These are phyloP conservation scores for Ictalurus punctatus DNA, from an alignment of 2,113 vertebrate genomes.

Conservation along the genomic window DNA sequence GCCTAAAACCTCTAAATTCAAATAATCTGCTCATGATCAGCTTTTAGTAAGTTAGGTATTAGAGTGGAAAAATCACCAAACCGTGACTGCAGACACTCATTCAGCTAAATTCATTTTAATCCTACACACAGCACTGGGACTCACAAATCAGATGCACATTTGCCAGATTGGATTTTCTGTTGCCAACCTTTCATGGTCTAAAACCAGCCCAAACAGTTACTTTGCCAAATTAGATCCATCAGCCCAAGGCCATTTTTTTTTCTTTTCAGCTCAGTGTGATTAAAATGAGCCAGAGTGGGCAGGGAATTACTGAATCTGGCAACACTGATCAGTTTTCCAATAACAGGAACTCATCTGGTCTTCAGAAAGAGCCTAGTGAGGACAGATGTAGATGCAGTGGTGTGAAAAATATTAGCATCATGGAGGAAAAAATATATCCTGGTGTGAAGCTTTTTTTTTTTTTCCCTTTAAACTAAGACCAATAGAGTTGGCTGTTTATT, in stretches of 20 bases:
- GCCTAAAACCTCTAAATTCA: not conserved
- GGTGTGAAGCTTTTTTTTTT: not conserved
- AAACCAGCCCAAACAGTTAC: constrained; percentile 13
- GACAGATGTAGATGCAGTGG: constrained; percentile 4
- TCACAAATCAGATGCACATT: constrained; percentile 13
- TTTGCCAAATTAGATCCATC: constrained; percentile 31
- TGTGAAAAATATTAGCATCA: constrained; percentile 1
- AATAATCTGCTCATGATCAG: not conserved
- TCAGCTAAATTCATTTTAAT: constrained; percentile 32
- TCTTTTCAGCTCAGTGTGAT: not conserved
- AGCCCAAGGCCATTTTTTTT: not conserved
- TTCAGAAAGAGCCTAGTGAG: not conserved
- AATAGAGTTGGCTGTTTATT: not conserved
- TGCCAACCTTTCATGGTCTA: constrained; percentile 20
- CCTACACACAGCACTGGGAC: not conserved
- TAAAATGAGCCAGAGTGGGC: constrained; percentile 5
- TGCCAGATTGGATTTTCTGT: constrained; percentile 21
- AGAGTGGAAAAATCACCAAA: not conserved
- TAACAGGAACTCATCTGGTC: constrained; percentile 10
- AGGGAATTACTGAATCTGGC: constrained; percentile 9
- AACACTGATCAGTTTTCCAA: not conserved
- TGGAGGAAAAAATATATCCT: not conserved
- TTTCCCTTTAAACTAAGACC: not conserved
- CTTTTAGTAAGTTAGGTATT: not conserved
- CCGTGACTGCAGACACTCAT: constrained; percentile 25